phyloP scores from a whole-genome alignment of 2,113 vertebrate species.

The Egretta garzetta region DNA sequence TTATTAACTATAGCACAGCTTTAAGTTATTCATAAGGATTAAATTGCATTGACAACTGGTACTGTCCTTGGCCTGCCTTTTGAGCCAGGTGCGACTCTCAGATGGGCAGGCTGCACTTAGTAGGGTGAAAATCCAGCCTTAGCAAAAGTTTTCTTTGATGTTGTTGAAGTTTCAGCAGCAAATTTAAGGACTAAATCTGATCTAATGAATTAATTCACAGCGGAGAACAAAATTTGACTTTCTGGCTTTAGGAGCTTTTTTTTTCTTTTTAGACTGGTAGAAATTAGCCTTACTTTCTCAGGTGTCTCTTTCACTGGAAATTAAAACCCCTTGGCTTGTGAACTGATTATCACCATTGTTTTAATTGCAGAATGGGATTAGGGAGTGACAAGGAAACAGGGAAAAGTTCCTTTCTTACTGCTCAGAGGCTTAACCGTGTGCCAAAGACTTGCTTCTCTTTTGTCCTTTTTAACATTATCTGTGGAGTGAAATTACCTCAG shows the following conservation, averaged over 20 bases:
- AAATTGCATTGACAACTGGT: background rate
- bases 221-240: background rate
- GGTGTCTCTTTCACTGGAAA: background rate
- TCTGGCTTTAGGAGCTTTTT: background rate
- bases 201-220: background rate
- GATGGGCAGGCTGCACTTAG: background rate
- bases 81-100: background rate
- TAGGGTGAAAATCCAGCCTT: background rate
- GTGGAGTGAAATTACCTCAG: background rate
- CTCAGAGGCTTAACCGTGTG: background rate
- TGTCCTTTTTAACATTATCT: background rate
- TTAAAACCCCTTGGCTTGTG: background rate
- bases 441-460: background rate
- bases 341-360: background rate
- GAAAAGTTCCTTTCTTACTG: background rate
- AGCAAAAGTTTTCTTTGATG: background rate
- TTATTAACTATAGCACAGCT: background rate
- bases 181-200: background rate
- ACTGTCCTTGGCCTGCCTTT: background rate
- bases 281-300: background rate
- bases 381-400: background rate
- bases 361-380: background rate
- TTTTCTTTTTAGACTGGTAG: background rate
- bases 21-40: background rate
- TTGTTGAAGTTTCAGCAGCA: conserved; percentile 24